phyloP scores from a whole-genome alignment of 2,888 invertebrate genomes.

The Lasioglossum calceatum region DNA sequence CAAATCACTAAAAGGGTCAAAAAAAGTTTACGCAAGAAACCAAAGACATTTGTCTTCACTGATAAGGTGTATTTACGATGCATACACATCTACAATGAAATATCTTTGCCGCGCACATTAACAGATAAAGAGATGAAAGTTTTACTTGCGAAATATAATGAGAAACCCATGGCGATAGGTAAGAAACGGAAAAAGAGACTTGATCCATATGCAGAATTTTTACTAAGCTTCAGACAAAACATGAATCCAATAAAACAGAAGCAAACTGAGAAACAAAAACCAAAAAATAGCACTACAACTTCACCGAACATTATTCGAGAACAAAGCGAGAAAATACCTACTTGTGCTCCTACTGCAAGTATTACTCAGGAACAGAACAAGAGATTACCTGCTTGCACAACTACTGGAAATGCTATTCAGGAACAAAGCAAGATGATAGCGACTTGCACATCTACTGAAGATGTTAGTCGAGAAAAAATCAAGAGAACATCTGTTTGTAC shows the following conservation, averaged over 20 bases:
- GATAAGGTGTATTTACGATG: not conserved
- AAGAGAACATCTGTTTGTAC: not conserved
- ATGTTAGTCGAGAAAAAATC: not conserved
- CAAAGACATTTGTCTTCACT: too few species aligned
- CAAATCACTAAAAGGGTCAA: not conserved
- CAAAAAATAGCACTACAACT: not conserved
- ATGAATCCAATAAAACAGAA: not conserved
- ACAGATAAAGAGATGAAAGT: not conserved
- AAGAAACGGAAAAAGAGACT: not conserved
- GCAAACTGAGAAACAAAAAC: not conserved
- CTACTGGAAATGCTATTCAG: not conserved
- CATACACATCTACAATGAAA: constrained; percentile 45
- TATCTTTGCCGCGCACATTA: constrained; percentile 56
- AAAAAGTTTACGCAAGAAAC: too few species aligned
- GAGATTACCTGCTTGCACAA: not conserved
- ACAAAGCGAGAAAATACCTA: not conserved
- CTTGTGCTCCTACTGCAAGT: not conserved
- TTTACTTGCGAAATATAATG: not conserved
- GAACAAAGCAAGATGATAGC: constrained; percentile 1
- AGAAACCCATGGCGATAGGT: not conserved
- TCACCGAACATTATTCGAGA: not conserved
- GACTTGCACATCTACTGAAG: not conserved
- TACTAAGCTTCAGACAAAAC: not conserved
- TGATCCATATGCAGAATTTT: not conserved
- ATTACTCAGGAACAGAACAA: not conserved